Evolutionary conservation across 2,113 vertebrate genomes (phyloP), one percentile per base, ranked within the genome.

Genomic region (Brachionichthys hirsutus): DNA sequence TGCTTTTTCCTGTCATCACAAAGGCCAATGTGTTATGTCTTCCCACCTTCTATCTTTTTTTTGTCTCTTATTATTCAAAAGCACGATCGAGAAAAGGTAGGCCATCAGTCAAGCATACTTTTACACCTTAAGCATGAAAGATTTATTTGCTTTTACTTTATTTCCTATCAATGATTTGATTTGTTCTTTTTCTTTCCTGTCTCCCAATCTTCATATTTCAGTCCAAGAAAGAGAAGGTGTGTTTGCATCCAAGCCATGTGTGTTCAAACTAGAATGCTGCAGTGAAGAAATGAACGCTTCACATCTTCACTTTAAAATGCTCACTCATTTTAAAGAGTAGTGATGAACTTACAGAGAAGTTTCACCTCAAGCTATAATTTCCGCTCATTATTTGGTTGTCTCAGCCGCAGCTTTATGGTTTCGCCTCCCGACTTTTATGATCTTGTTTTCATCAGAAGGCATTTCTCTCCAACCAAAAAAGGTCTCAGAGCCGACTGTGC

Each of bases 11-110:
- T 19, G 5, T 3, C 12, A 38, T 10, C 0, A 4, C 14, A 4
- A 30, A 30, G 24, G 6, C 24, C 24, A 30, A 6, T 30, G 6
- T 30, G 24, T 30, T 30, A 30, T 30, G 24, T 30, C 8, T 30
- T 3, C 24, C 24, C 24, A 12, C 1, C n/a, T 30, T 46, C 2
- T 22, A 3, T 51, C 24, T 55, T 16, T 50, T 69, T 54, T 48
- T 16, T 61, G 12, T 54, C 0, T 64, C 63, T 53, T 11, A 57
- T 62, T 62, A 30, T 50, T 24, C 30, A 12, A 50, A 73, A 84
- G 83, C 54, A 82, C 24, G 73, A 73, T 68, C 70, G 78, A 57
- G 70, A 86, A 36, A 89, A 88, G 83, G 83, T 88, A 72, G 81
- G 85, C 53, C 43, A n/a, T n/a, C 13, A 14, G 24, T 6, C 10